Conservation (phyloP, 1,140 invertebrate genomes). For the Tyrophagus putrescentiae region DNA sequence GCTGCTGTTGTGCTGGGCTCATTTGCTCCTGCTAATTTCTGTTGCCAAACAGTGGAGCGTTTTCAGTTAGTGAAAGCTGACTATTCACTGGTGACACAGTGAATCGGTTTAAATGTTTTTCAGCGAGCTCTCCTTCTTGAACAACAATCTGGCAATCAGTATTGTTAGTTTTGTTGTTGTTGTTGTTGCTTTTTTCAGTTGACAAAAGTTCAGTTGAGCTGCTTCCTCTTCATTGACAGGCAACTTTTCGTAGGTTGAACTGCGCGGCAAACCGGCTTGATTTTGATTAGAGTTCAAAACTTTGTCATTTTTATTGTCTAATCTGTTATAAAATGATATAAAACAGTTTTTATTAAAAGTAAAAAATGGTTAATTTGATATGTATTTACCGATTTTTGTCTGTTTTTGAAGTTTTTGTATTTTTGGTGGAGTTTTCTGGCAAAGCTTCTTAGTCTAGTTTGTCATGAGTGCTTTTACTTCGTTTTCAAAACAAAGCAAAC, state of each 20-base stretch:
- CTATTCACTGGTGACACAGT: constrained; percentile 1
- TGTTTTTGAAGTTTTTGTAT: too few species aligned
- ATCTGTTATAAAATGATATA: too few species aligned
- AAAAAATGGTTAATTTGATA: too few species aligned
- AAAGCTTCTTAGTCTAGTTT: not conserved
- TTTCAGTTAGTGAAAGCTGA: too few species aligned
- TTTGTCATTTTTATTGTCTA: too few species aligned
- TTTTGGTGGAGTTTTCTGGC: not conserved
- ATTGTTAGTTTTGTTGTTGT: not conserved
- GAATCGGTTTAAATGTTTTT: too few species aligned
- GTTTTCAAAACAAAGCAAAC: not conserved
- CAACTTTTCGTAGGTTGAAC: constrained; percentile 2
- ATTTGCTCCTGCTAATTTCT: not conserved
- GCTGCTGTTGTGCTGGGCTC: not conserved
- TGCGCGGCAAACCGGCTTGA: not conserved
- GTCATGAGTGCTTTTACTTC: constrained; percentile 9
- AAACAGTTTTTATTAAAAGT: too few species aligned
- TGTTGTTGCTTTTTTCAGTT: not conserved
- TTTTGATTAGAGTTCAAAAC: not conserved
- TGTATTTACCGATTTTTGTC: too few species aligned
- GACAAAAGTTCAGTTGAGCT: not conserved
- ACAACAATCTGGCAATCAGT: not conserved
- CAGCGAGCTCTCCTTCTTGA: too few species aligned
- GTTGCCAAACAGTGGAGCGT: too few species aligned
- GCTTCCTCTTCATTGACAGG: not conserved